Percentiles rank a stretch among this genome's conserved stretches.
Evolutionary conservation across 2,113 vertebrate species (phyloP).

Genomic region (Menidia beryllina): DNA sequence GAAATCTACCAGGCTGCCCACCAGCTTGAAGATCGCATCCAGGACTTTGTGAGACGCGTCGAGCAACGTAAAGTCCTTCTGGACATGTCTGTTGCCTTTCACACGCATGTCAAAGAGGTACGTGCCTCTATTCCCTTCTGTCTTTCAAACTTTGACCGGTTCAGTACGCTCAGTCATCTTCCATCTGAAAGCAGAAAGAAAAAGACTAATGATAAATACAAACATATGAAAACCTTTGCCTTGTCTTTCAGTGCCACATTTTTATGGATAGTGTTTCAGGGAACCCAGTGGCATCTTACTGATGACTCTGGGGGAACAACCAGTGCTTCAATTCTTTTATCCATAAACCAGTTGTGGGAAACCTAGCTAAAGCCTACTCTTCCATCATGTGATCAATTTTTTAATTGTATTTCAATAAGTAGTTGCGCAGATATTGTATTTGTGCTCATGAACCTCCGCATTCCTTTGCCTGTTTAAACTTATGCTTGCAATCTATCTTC

Average conservation of each 20-base stretch:
- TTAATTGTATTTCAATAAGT: neutral
- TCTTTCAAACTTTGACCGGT: conserved; percentile 1
- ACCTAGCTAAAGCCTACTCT: neutral
- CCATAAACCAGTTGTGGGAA: neutral
- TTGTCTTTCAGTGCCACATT: neutral
- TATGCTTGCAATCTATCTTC: conserved; percentile 7
- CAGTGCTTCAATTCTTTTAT: neutral
- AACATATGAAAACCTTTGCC: no score
- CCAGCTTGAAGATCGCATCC: conserved; percentile 95
- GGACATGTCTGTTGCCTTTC: conserved; percentile 98
- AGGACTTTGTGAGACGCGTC: conserved; percentile 97
- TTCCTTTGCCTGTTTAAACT: neutral
- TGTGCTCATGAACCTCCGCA: neutral
- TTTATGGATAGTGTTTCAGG: neutral
- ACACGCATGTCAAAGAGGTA: conserved; percentile 98
- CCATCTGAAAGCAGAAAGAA: neutral
- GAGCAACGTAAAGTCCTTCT: conserved; percentile 96
- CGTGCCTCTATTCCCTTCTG: conserved; percentile 21
- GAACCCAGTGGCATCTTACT: neutral
- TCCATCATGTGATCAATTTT: neutral
- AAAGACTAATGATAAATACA: no score
- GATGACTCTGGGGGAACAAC: neutral
- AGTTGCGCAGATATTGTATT: neutral
- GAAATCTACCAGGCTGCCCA: conserved; percentile 99
- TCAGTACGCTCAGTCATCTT: neutral